phyloP scores from a whole-genome alignment of 1,140 invertebrate species.

The Pseudobourletiella spinata region DNA sequence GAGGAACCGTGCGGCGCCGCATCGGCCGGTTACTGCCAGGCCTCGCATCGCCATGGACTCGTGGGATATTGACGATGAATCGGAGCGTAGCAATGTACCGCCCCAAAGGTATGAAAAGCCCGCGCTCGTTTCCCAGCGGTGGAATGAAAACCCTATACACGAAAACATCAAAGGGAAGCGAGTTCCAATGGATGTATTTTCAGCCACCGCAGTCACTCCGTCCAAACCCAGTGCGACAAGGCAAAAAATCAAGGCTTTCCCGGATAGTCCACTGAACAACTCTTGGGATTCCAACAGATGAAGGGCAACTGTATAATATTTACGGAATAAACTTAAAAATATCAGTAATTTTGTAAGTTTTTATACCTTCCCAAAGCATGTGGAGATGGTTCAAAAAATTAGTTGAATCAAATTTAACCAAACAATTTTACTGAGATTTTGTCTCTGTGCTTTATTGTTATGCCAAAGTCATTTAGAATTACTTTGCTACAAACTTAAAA shows the following conservation, averaged over 20 bases:
- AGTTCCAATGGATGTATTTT: neutral
- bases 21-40: neutral
- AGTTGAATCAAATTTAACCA: neutral
- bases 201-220: neutral
- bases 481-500: no score
- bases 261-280: conserved; percentile 4
- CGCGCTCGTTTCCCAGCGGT: neutral
- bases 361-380: no score
- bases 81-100: neutral
- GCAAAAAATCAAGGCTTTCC: neutral
- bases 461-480: no score
- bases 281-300: conserved; percentile 3
- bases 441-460: no score
- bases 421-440: neutral
- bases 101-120: neutral
- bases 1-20: no score
- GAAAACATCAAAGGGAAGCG: neutral
- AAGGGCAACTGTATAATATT: neutral
- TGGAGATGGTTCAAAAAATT: no score
- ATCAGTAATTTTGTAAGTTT: neutral
- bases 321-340: neutral
- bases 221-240: neutral
- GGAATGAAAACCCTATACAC: neutral
- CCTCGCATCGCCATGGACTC: neutral
- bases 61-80: neutral